These are phyloP conservation scores for Eucriotettix oculatus DNA, from an alignment of 2,888 invertebrate species.

Conservation along the genomic window DNA sequence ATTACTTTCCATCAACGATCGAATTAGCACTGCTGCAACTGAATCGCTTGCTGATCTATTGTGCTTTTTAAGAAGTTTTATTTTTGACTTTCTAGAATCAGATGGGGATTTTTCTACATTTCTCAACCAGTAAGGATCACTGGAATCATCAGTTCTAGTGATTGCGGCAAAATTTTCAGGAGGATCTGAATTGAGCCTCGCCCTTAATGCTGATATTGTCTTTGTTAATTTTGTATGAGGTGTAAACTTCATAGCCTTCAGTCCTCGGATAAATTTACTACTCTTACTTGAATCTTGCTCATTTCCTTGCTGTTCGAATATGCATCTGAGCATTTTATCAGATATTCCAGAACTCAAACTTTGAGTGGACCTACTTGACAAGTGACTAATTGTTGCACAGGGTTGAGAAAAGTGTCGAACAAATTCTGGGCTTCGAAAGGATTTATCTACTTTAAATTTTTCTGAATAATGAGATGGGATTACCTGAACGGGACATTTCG, in stretches of 20 bases:
- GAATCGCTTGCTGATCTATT: conserved; percentile 27
- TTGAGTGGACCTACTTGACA: conserved; percentile 3
- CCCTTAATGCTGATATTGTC: conserved; percentile 40
- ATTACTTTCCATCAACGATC: conserved; percentile 29
- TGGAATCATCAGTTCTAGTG: too few species aligned
- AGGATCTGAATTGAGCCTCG: conserved; percentile 30
- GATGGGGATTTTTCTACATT: conserved; percentile 25
- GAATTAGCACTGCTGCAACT: conserved; percentile 48
- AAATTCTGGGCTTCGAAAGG: background rate
- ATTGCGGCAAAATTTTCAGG: too few species aligned
- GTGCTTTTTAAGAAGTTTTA: conserved; percentile 5
- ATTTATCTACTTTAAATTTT: background rate
- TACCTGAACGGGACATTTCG: background rate
- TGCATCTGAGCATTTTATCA: background rate
- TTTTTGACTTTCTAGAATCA: conserved; percentile 16
- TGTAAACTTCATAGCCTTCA: conserved; percentile 45
- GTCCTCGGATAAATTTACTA: conserved; percentile 34
- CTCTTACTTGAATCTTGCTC: conserved; percentile 14
- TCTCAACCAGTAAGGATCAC: conserved; percentile 12
- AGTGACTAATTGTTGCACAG: background rate
- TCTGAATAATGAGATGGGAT: background rate
- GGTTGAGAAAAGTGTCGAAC: conserved; percentile 3
- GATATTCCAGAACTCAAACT: conserved; percentile 1
- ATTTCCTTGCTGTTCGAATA: background rate
- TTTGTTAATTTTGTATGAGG: conserved; percentile 42